Conservation (phyloP, 1,140 invertebrate species). For the Aphaenogaster rudis region DNA sequence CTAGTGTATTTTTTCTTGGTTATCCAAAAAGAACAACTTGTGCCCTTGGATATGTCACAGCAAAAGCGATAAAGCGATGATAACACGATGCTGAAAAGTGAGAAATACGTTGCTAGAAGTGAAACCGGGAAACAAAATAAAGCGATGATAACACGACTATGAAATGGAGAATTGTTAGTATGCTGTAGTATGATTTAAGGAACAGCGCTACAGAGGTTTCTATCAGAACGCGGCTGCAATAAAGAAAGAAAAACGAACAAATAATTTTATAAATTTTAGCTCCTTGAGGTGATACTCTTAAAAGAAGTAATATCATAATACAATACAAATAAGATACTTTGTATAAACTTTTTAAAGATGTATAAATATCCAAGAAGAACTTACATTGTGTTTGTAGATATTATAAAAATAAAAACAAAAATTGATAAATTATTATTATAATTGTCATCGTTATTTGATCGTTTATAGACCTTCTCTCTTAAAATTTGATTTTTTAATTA, state of each 20-base stretch:
- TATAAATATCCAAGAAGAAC: neutral
- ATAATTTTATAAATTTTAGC: conserved; percentile 2
- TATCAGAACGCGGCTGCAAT: neutral
- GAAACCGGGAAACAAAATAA: neutral
- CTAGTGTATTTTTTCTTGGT: neutral
- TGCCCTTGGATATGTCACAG: neutral
- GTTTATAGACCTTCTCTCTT: neutral
- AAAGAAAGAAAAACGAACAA: neutral
- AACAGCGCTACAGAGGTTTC: neutral
- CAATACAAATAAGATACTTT: neutral
- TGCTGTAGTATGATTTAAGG: neutral
- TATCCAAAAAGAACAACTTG: neutral
- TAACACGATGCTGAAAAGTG: neutral
- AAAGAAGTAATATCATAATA: neutral
- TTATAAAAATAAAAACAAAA: neutral
- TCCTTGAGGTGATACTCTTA: neutral
- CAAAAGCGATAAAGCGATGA: conserved; percentile 37
- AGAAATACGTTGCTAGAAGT: neutral
- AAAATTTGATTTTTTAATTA: no score
- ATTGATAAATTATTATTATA: neutral
- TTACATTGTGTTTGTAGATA: neutral
- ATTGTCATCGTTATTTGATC: neutral
- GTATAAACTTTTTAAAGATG: neutral
- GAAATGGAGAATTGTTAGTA: neutral
- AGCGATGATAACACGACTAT: neutral